Conservation (phyloP, 1,140 invertebrate species). For the Neodiprion fabricii region DNA sequence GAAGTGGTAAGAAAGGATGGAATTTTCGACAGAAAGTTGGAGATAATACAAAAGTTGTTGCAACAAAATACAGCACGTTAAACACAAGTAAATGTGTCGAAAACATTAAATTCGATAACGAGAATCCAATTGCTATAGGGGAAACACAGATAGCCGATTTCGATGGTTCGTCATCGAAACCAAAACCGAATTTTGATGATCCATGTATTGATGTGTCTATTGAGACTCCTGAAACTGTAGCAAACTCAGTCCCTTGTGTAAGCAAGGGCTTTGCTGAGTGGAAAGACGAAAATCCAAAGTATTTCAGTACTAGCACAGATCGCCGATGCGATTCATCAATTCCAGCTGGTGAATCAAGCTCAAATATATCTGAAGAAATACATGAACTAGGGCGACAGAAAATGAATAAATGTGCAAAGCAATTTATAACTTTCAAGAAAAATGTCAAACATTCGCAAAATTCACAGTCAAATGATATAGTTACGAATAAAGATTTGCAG, state of each 20-base stretch:
- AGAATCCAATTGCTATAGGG: no score
- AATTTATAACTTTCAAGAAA: not conserved
- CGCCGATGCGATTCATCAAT: not conserved
- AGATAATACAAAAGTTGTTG: slow-evolving; percentile 11
- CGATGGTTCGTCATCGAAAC: no score
- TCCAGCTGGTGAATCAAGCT: not conserved
- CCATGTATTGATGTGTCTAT: no score
- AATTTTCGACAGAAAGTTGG: slow-evolving; percentile 38
- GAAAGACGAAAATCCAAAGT: not conserved
- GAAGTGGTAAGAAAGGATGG: slow-evolving; percentile 31
- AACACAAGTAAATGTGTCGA: slow-evolving; percentile 16
- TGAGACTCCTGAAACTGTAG: not conserved
- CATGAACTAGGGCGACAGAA: not conserved
- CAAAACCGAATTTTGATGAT: no score
- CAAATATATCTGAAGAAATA: not conserved
- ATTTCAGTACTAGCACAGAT: not conserved
- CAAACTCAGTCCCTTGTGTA: not conserved
- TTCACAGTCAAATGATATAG: not conserved
- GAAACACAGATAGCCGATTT: no score
- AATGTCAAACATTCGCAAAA: not conserved
- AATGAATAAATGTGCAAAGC: not conserved
- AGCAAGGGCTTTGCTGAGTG: not conserved
- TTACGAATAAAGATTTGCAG: not conserved
- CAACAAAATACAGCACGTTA: slow-evolving; percentile 25
- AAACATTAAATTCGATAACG: not conserved